These are phyloP conservation scores for Zonotrichia leucophrys DNA, from an alignment of 2,113 vertebrate species.

Conservation along the genomic window DNA sequence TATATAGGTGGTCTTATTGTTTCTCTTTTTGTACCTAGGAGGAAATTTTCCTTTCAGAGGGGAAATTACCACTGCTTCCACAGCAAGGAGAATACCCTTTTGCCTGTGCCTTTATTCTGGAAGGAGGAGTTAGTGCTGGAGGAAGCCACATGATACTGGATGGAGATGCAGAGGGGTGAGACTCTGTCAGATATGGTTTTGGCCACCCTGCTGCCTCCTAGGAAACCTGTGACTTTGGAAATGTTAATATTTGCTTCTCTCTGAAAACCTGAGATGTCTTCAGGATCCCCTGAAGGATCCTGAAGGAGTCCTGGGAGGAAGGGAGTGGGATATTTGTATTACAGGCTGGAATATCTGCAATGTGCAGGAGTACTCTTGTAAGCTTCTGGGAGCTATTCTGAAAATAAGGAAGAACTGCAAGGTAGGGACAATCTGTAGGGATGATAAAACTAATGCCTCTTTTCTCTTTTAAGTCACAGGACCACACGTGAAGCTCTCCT, in stretches of 20 bases:
- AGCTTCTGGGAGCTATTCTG: background rate
- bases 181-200: fast-evolving
- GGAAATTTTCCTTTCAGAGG: background rate
- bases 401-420: background rate
- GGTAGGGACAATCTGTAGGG: background rate
- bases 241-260: background rate
- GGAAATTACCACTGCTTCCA: background rate
- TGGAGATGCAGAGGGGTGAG: fast-evolving
- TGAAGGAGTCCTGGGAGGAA: fast-evolving
- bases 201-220: too few species aligned
- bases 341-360: background rate
- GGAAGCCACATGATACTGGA: fast-evolving
- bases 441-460: background rate
- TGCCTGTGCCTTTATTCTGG: background rate
- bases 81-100: background rate
- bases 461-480: background rate
- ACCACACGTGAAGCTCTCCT: background rate
- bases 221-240: background rate
- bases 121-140: background rate
- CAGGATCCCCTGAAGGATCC: background rate
- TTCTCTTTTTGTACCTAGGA: background rate
- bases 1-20: background rate
- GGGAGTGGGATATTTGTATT: background rate
- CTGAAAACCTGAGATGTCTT: background rate
- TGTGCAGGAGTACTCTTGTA: background rate